Evolutionary conservation across 2,888 invertebrate genomes (phyloP), one percentile per base, ranked within the genome.

Genomic region (Orchestes rusci): DNA sequence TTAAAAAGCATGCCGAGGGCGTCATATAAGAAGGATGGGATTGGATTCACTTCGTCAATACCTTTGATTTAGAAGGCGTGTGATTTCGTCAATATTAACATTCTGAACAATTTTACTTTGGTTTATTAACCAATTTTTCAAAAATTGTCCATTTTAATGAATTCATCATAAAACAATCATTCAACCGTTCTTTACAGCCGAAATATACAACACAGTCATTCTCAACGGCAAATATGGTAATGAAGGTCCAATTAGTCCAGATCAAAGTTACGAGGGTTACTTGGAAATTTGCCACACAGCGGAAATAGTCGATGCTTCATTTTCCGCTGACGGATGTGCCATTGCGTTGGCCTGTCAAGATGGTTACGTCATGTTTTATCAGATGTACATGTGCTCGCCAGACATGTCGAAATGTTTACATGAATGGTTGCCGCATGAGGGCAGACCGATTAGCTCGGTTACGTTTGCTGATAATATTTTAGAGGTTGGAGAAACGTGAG

Each of bases 311-410:
- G 89, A 90, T 70, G 90, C 90, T 8, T 82, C 89, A 23, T 86
- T 95, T 67, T 90, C 93, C 32, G 93, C 94, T 0, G 96, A 95
- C 72, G 95, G 93, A 19, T 89, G 91, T 13, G 94, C 94, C 7
- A 76, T 96, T 44, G 93, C 94, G 32, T 89, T 93, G 28, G 92
- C 91, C 19, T 84, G 87, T 59, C 72, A 77, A 1, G 92, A 93
- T 69, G 96, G 95, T 38, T 77, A 80, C 60, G 89, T 95, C 36
- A 87, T 90, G 67, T 96, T 96, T 72, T 94, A 89, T 68, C 91
- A 94, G 74, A 81, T 81, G 30, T 84, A 84, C 66, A 77, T 84
- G 69, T 76, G 79, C 53, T 74, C 73, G 42, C 77, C 79, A 56
- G 76, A 74, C 54, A 77, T 80, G 54, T 86, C 84, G 3, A 77